phyloP scores from a whole-genome alignment of 2,888 invertebrate species.

The Tipula confusa region DNA sequence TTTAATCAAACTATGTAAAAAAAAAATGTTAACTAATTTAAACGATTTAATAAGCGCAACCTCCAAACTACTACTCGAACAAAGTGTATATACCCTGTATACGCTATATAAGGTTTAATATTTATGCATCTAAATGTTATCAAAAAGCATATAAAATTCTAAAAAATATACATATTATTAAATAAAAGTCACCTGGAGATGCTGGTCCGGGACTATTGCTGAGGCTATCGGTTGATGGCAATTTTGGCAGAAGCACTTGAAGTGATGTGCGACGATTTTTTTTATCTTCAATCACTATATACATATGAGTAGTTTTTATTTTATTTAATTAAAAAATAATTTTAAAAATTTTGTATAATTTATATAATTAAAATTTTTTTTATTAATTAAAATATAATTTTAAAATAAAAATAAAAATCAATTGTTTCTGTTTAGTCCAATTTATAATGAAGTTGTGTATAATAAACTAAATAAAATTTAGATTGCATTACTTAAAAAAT shows the following conservation, averaged over 20 bases:
- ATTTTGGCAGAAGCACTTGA: conserved; percentile 54
- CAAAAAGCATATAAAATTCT: too few relatives aligned
- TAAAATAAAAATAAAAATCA: not conserved
- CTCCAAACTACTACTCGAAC: not conserved
- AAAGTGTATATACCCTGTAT: too few relatives aligned
- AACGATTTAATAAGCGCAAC: not conserved
- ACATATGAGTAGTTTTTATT: not conserved
- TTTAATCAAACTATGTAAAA: not conserved
- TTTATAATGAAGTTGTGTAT: too few relatives aligned
- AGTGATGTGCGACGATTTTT: conserved; percentile 51
- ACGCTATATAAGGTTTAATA: not conserved
- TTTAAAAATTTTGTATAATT: not conserved
- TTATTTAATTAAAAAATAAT: not conserved
- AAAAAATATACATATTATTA: not conserved
- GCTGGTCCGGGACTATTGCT: conserved; percentile 57
- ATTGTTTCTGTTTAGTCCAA: not conserved
- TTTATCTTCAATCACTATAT: conserved; percentile 43
- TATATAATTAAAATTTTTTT: not conserved
- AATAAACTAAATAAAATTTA: too few relatives aligned
- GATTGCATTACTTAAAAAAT: too few relatives aligned
- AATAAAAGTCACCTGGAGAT: conserved; percentile 53
- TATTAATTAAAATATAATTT: not conserved
- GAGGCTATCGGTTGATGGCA: conserved; percentile 57
- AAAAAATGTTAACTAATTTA: not conserved
- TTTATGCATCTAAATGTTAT: not conserved